Percentiles rank a stretch among this genome's conserved stretches.
Evolutionary conservation across 2,888 invertebrate genomes (phyloP).

Genomic region (Incurvaria masculella): DNA sequence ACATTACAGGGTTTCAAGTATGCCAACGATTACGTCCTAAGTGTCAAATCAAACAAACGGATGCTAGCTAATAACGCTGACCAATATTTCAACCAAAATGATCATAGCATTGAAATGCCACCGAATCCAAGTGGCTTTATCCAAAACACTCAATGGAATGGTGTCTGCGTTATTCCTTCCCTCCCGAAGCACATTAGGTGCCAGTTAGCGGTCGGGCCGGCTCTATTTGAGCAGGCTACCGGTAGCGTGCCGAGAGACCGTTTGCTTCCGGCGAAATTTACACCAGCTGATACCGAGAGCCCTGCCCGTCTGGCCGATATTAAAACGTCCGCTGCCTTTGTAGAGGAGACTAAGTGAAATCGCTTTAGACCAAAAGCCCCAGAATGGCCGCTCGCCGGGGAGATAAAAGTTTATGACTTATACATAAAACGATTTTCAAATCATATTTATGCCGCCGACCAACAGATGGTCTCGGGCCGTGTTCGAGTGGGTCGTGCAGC

Average conservation of each 20-base stretch:
- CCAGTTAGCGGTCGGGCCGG: slow-evolving; percentile 48
- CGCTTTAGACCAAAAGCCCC: slow-evolving; percentile 34
- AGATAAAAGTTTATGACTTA: slow-evolving; percentile 56
- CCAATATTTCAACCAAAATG: too few species aligned
- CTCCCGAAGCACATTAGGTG: slow-evolving; percentile 48
- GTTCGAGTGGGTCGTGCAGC: not conserved
- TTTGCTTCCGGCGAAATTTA: slow-evolving; percentile 44
- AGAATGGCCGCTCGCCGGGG: slow-evolving; percentile 26
- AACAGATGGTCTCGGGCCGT: not conserved
- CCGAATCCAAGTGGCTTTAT: too few species aligned
- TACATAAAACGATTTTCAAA: slow-evolving; percentile 56
- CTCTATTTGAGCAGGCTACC: slow-evolving; percentile 45
- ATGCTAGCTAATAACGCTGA: too few species aligned
- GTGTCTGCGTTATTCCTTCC: slow-evolving; percentile 34
- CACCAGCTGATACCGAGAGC: slow-evolving; percentile 37
- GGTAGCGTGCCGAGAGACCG: slow-evolving; percentile 45
- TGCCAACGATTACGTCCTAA: too few species aligned
- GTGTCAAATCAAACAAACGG: too few species aligned
- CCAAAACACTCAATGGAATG: too few species aligned
- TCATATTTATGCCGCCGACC: slow-evolving; percentile 45
- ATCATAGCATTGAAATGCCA: too few species aligned
- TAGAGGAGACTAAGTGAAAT: slow-evolving; percentile 43
- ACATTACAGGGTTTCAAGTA: too few species aligned
- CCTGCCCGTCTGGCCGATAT: slow-evolving; percentile 34
- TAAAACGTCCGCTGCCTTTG: slow-evolving; percentile 52